Percentiles rank a stretch among this genome's conserved stretches.
phyloP scores from a whole-genome alignment of 2,797 vertebrate genomes.

The Lacerta viridis region DNA sequence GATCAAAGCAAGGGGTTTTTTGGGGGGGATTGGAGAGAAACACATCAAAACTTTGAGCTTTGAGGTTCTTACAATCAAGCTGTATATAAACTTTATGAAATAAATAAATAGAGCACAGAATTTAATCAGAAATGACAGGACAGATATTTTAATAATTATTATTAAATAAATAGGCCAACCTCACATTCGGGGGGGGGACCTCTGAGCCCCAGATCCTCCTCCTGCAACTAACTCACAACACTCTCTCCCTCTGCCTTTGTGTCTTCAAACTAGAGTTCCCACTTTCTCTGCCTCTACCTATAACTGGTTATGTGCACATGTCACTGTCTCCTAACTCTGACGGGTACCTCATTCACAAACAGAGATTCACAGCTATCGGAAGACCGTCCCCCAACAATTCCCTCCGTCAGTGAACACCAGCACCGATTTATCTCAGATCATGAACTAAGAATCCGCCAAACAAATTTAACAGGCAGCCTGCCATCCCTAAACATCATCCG shows the following conservation, averaged over 20 bases:
- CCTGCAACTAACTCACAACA: not conserved
- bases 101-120: too few species aligned
- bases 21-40: too few species aligned
- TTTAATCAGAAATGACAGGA: too few species aligned
- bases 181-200: not conserved
- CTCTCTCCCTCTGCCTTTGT: not conserved
- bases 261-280: not conserved
- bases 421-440: not conserved
- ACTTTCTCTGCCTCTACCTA: not conserved
- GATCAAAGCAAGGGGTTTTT: too few species aligned
- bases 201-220: not conserved
- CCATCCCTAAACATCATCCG: not conserved
- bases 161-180: too few species aligned
- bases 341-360: not conserved
- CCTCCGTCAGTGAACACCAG: not conserved
- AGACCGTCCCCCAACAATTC: not conserved
- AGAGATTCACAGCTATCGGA: not conserved
- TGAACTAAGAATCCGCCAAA: not conserved
- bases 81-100: too few species aligned
- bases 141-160: too few species aligned
- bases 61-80: too few species aligned
- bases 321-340: not conserved
- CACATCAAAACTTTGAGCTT: too few species aligned
- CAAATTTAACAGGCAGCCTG: not conserved
- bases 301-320: not conserved